Conservation (phyloP, 35 echinoderm and acorn worm species). For the Ophioderma brevispina region DNA sequence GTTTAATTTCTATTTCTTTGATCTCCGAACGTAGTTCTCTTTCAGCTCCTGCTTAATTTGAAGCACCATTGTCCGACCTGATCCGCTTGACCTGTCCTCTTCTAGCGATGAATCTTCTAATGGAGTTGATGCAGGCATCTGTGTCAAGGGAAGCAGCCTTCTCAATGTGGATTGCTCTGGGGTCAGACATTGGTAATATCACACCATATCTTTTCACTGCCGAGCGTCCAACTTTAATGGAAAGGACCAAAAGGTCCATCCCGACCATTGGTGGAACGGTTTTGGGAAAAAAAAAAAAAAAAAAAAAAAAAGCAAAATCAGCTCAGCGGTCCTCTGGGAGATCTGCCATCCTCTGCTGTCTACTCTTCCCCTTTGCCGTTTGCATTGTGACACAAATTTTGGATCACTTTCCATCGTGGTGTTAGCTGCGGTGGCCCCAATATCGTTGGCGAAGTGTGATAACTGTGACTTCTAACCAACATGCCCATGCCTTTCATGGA, state of each 20-base stretch:
- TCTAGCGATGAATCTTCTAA: conserved; percentile 47
- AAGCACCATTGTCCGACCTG: conserved; percentile 56
- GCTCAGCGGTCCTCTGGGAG: conserved; percentile 13
- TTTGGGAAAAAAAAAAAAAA: too few species aligned
- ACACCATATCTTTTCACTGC: conserved; percentile 31
- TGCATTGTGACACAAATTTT: too few species aligned
- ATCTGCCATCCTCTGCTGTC: conserved; percentile 49
- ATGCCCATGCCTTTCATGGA: too few species aligned
- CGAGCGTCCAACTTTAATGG: not conserved
- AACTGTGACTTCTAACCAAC: too few species aligned
- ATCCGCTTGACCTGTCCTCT: conserved; percentile 38
- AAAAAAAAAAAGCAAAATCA: too few species aligned
- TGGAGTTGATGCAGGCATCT: conserved; percentile 59
- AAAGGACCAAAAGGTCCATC: conserved; percentile 23
- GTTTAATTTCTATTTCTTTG: too few species aligned
- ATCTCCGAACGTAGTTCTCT: too few species aligned
- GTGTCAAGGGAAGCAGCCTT: conserved; percentile 42
- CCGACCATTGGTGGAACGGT: conserved; percentile 15
- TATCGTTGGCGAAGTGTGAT: too few species aligned
- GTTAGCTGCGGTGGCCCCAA: too few species aligned
- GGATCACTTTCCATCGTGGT: too few species aligned
- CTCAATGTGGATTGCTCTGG: conserved; percentile 43
- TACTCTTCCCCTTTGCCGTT: not conserved
- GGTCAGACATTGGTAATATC: conserved; percentile 28
- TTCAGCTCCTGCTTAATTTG: conserved; percentile 53